Percentiles rank a stretch among this genome's conserved stretches.
Evolutionary conservation across 1,140 invertebrate genomes (phyloP).

Genomic region (Drosophila sproati): DNA sequence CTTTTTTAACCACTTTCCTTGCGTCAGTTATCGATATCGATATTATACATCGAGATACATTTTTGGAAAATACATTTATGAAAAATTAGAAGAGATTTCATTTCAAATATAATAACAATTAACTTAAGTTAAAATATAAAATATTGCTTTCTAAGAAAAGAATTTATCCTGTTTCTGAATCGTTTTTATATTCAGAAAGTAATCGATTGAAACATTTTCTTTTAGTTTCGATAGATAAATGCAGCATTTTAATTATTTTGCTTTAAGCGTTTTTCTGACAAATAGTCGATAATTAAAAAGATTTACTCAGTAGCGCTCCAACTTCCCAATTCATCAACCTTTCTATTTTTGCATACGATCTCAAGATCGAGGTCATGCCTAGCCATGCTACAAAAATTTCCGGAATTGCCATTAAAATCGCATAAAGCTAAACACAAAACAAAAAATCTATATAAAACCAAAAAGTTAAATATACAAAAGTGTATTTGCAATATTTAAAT

Average conservation of each 20-base stretch:
- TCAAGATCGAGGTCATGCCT: slow-evolving; percentile 53
- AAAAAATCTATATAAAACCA: neutral
- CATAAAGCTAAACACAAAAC: neutral
- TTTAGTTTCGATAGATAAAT: too few relatives aligned
- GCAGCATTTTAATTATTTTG: too few relatives aligned
- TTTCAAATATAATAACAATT: too few relatives aligned
- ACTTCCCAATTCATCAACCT: slow-evolving; percentile 27
- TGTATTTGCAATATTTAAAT: slow-evolving; percentile 32
- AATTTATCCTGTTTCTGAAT: too few relatives aligned
- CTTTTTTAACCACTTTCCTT: neutral
- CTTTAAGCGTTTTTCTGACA: neutral
- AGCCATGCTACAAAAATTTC: slow-evolving; percentile 49
- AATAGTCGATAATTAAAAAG: neutral
- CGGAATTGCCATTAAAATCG: slow-evolving; percentile 32
- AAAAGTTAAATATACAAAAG: too few relatives aligned
- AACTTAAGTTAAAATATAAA: too few relatives aligned
- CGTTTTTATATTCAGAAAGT: too few relatives aligned
- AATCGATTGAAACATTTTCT: too few relatives aligned
- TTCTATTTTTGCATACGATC: slow-evolving; percentile 25
- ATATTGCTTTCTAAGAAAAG: too few relatives aligned
- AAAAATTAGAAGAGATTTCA: too few relatives aligned
- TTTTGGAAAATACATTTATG: too few relatives aligned
- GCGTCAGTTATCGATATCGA: neutral
- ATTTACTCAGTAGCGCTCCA: neutral
- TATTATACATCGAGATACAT: neutral